Conservation (phyloP, 2,113 vertebrate species). For the Casuarius casuarius region DNA sequence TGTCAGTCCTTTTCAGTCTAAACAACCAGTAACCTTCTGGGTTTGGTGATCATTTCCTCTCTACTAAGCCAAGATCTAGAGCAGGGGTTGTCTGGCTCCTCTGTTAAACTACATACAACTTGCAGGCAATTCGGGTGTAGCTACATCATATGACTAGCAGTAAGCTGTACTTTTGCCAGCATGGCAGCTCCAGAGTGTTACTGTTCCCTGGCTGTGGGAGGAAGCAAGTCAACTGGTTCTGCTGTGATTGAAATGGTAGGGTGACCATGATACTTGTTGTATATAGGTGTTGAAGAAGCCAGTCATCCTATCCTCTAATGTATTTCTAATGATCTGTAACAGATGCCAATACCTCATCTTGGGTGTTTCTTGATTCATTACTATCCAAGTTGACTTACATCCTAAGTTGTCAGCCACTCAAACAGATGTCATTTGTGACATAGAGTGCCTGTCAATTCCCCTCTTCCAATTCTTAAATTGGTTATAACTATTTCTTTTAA, state of each 20-base stretch:
- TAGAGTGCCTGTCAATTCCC: background rate
- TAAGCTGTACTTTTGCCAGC: background rate
- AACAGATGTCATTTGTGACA: background rate
- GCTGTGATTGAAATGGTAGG: background rate
- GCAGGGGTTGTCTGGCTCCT: background rate
- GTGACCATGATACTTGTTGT: background rate
- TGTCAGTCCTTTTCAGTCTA: background rate
- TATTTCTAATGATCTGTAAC: background rate
- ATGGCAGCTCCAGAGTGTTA: background rate
- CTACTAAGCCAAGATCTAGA: background rate
- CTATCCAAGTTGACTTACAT: background rate
- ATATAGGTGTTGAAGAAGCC: background rate
- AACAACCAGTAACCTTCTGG: background rate
- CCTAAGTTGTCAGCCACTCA: background rate
- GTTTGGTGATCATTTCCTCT: background rate
- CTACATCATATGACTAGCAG: rapidly evolving
- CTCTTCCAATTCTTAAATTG: background rate
- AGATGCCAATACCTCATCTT: background rate
- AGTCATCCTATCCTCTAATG: background rate
- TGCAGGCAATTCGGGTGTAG: background rate
- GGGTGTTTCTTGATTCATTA: background rate
- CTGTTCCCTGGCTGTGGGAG: background rate
- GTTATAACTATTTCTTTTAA: background rate
- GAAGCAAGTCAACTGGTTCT: background rate
- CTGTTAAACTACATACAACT: rapidly evolving